These are phyloP conservation scores for Sphenopsis melanotis DNA, from an alignment of 2,797 vertebrate species.

Conservation along the genomic window DNA sequence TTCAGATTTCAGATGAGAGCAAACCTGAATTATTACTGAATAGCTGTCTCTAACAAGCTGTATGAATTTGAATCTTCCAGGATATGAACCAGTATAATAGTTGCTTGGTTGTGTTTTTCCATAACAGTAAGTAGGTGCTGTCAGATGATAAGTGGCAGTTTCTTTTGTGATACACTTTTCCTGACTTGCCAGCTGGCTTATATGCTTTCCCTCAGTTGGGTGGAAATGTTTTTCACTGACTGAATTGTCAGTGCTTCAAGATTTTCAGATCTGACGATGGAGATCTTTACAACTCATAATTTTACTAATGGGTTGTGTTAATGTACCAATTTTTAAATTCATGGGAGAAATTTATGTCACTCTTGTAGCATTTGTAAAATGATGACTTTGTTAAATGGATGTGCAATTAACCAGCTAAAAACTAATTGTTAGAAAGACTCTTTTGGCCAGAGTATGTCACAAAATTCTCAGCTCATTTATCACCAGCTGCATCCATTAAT, in stretches of 20 bases:
- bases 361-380: constrained; percentile 66
- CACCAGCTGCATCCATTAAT: constrained; percentile 63
- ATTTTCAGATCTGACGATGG: constrained; percentile 41
- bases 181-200: constrained; percentile 41
- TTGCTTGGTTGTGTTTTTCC: constrained; percentile 59
- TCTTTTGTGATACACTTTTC: constrained; percentile 55
- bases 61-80: constrained; percentile 20
- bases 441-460: constrained; percentile 67
- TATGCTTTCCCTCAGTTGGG: constrained; percentile 31
- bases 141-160: constrained; percentile 60
- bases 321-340: constrained; percentile 51
- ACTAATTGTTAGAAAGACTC: constrained; percentile 69
- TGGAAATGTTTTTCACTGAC: constrained; percentile 56
- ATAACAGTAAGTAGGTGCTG: constrained; percentile 64
- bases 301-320: constrained; percentile 58
- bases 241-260: constrained; percentile 49
- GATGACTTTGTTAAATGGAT: constrained; percentile 73
- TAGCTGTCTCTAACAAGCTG: background rate
- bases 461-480: constrained; percentile 64
- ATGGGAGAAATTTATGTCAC: constrained; percentile 66
- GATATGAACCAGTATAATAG: constrained; percentile 27
- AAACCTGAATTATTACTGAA: background rate
- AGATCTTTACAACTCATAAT: constrained; percentile 64
- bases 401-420: constrained; percentile 70
- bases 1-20: constrained; percentile 3